Conservation (phyloP, 2,888 invertebrate species). For the Watsonalla binaria region DNA sequence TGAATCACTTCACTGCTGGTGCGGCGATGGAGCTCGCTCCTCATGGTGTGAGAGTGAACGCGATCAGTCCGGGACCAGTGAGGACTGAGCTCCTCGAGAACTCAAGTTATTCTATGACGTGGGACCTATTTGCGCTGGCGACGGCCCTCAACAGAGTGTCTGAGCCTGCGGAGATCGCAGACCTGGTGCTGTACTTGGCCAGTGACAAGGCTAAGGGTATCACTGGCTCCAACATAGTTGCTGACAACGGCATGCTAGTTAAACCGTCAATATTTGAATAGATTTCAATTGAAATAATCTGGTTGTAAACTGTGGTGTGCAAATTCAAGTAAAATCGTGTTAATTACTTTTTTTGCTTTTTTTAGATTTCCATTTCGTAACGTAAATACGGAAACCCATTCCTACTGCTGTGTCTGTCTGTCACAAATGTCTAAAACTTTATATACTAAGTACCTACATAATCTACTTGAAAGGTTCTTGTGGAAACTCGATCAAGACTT, state of each 20-base stretch:
- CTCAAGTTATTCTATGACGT: slow-evolving; percentile 75
- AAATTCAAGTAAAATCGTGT: too few species aligned
- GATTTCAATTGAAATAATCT: too few species aligned
- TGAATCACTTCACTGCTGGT: slow-evolving; percentile 92
- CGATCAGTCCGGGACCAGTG: slow-evolving; percentile 31
- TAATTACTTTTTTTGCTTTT: too few species aligned
- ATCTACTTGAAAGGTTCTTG: too few species aligned
- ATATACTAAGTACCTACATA: too few species aligned
- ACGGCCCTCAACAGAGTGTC: slow-evolving; percentile 24
- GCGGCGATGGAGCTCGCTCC: slow-evolving; percentile 52
- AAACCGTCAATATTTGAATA: slow-evolving; percentile 6
- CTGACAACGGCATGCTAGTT: slow-evolving; percentile 52
- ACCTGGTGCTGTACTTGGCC: slow-evolving; percentile 31
- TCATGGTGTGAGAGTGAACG: slow-evolving; percentile 30
- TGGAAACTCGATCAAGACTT: too few species aligned
- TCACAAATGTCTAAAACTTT: too few species aligned
- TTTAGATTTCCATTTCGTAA: too few species aligned
- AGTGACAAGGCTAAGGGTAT: slow-evolving; percentile 31
- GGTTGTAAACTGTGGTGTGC: too few species aligned
- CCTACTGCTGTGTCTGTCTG: too few species aligned
- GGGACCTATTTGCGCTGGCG: slow-evolving; percentile 14
- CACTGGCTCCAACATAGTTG: slow-evolving; percentile 28
- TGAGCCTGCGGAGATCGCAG: slow-evolving; percentile 31
- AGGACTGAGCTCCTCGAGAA: slow-evolving; percentile 40
- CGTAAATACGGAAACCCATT: too few species aligned